Base-by-base conservation (phyloP, 2,888 invertebrate species). In the Amblyjoppa proteus region DNA sequence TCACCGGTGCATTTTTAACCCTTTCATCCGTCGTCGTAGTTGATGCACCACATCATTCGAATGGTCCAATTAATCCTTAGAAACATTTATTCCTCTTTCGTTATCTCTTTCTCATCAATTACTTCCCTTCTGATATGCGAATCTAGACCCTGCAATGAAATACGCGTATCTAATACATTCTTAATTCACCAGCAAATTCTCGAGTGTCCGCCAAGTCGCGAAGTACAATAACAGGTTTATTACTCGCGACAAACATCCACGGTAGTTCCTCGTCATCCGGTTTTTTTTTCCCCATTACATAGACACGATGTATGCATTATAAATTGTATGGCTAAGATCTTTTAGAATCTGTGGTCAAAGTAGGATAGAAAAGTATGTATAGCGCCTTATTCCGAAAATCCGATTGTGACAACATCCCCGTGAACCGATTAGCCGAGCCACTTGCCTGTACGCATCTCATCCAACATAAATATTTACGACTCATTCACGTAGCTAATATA, bases 401-500 rank as follows among this genome's bases (percentile, higher is more conserved):
- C 90, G 90, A 92, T 92, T 91, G 92, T 91, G 90, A 90, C 90
- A 91, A 92, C 91, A 90, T 90, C 88, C 87, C 89, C 89, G 89
- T 91, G 92, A 92, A 92, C 90, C 93, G 93, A 93, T 93, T 93
- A 93, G 91, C 90, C 87, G 89, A 90, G 91, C 88, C 91, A 91
- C 91, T 92, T 91, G 90, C 89, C 88, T 56, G 53, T 68, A 51
- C 69, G 77, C 80, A 79, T 87, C 84, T 87, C 81, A 64, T 73
- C 85, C 84, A 84, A 90, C 93, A 93, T 93, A 94, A 94, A 94
- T 93, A 94, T 94, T 94, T 93, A 93, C 94, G 93, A 93, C 94
- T 93, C 93, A 93, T 94, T 93, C 93, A 93, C 91, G 92, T 90
- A 92, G 94, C 93, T 93, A 94, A 94, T 94, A 93, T 93, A 94